Evolutionary conservation across 2,113 vertebrate species (phyloP), one percentile per base, ranked within the genome.

Genomic region (Strigops habroptila): DNA sequence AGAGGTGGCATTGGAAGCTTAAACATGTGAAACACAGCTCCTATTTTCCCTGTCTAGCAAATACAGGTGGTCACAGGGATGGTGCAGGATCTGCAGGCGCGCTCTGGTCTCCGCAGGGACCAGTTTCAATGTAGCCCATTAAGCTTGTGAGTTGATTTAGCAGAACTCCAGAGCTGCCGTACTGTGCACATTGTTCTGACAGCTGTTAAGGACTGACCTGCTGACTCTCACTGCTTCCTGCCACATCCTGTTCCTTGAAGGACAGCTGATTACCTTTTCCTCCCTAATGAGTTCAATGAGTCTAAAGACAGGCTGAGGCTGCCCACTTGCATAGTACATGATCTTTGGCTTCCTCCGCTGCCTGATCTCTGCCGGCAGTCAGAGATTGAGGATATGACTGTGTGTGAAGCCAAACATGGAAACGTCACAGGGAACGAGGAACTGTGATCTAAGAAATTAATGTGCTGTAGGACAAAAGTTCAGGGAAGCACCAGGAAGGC

Each of bases 51-150:
- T 28, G 64, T 2, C n/a, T 35, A 10, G 21, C 17, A 16, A 33
- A 41, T 0, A 9, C 6, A 25, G 28, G 9, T 1, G 0, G 27
- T 8, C 21, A 18, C 44, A 48, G 75, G 43, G 70, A 19, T 1
- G 12, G 43, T 7, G 62, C 4, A 23, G 57, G 57, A 64, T 8
- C 43, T 0, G 4, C 41, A 4, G 1, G 25, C 0, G 0, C 27
- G 0, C 43, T 46, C 67, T 6, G 30, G 10, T 63, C 76, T 43
- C 53, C 1, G 7, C 24, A 43, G 86, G 60, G 78, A 35, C 33
- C 3, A 3, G 23, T 51, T 71, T 48, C 37, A 37, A 25, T 4
- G 44, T 25, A 44, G 63, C 39, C 39, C 4, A 5, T 18, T 35
- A 22, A 73, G 35, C 57, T 78, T 1, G 0, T 63, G 85, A 35